Percentiles rank a stretch among this genome's conserved stretches.
phyloP scores from a whole-genome alignment of 2,797 vertebrate genomes.

The Aplochiton taeniatus region DNA sequence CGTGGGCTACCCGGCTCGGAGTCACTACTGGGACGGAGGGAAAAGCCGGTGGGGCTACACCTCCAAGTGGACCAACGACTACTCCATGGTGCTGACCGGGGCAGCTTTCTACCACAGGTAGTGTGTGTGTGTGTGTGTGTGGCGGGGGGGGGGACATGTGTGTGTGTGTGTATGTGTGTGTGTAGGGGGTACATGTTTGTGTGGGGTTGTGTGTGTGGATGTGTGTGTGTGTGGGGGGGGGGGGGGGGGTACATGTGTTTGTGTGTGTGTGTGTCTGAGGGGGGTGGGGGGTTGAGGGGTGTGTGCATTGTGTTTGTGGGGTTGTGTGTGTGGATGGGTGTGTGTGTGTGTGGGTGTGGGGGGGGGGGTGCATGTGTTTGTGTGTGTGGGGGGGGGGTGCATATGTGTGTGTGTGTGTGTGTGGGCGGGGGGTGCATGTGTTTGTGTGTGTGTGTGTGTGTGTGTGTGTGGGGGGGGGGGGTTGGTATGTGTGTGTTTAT shows the following conservation, averaged over 20 bases:
- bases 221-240: neutral
- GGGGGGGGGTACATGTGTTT: neutral
- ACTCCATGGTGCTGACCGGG: constrained; percentile 82
- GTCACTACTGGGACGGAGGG: constrained; percentile 88
- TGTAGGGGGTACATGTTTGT: neutral
- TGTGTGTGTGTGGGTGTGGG: too few species aligned
- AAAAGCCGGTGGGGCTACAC: constrained; percentile 84
- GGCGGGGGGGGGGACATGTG: too few species aligned
- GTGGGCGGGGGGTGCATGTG: too few species aligned
- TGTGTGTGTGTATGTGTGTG: too few species aligned
- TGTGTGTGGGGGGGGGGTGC: too few species aligned
- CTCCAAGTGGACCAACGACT: constrained; percentile 82
- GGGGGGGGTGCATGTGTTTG: too few species aligned
- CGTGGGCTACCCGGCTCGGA: constrained; percentile 84
- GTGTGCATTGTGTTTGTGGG: neutral
- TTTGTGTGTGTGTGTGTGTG: too few species aligned
- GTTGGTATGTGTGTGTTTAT: too few species aligned
- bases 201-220: neutral
- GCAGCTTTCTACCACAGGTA: constrained; percentile 83
- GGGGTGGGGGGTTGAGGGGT: too few species aligned
- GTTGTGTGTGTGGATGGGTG: neutral
- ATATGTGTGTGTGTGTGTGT: too few species aligned
- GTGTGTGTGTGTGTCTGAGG: constrained; percentile 4
- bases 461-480: too few species aligned
- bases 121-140: neutral